phyloP scores from a whole-genome alignment of 2,797 vertebrate genomes.

The Aplochiton taeniatus region DNA sequence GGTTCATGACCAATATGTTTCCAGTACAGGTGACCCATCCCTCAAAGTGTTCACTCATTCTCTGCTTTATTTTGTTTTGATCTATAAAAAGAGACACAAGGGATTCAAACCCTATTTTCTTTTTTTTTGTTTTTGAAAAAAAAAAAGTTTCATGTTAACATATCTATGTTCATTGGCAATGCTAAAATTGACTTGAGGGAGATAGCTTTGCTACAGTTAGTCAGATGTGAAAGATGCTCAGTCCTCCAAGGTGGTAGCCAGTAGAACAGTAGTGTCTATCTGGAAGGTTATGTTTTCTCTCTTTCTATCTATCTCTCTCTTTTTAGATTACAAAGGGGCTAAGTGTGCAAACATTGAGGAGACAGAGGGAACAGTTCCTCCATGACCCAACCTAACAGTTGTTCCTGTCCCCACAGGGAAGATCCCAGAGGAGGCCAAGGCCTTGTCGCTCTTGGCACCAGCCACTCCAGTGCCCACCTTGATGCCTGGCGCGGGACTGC shows the following conservation, averaged over 20 bases:
- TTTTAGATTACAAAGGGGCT: conserved; percentile 84
- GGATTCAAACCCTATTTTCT: conserved; percentile 34
- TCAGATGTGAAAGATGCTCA: conserved; percentile 40
- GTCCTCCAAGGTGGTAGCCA: conserved; percentile 57
- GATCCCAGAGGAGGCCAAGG: conserved; percentile 98
- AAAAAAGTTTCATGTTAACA: conserved; percentile 31
- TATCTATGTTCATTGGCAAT: conserved; percentile 39
- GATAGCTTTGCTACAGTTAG: conserved; percentile 34
- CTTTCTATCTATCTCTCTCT: conserved; percentile 72
- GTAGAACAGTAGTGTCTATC: conserved; percentile 60
- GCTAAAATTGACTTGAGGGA: conserved; percentile 44
- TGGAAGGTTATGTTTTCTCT: conserved; percentile 69
- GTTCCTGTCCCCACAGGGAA: conserved; percentile 85
- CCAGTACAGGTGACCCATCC: conserved; percentile 99
- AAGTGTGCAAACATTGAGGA: conserved; percentile 83
- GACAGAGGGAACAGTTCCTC: conserved; percentile 68
- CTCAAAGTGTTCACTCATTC: conserved; percentile 99
- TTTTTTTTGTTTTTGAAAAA: conserved; percentile 48
- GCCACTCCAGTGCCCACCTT: conserved; percentile 85
- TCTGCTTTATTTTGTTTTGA: conserved; percentile 81
- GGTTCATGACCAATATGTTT: conserved; percentile 99
- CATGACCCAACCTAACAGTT: conserved; percentile 67
- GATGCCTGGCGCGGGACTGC: conserved; percentile 91
- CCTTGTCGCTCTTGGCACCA: conserved; percentile 92
- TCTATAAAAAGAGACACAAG: conserved; percentile 61